Evolutionary conservation across 2,888 invertebrate genomes (phyloP), one percentile per base, ranked within the genome.

Genomic region (Epirrita christyi): DNA sequence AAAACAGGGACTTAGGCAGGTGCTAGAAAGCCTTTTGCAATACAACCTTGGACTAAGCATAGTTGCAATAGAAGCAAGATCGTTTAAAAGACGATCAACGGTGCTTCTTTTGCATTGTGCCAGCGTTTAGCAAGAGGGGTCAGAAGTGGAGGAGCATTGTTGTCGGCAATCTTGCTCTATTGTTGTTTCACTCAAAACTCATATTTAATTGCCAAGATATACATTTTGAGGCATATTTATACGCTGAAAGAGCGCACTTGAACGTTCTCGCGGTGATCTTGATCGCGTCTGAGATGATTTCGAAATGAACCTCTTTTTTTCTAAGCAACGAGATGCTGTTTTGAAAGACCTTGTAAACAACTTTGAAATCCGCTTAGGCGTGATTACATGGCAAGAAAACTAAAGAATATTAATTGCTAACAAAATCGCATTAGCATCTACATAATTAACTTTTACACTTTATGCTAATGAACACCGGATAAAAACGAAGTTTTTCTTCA

Each of bases 51-150:
- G 86, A 85, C 79, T 64, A 21, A 21, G 42, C 40, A 11, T 42
- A 13, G 80, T 84, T 85, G 83, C 86, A 81, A 79, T 84, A 83
- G 76, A 77, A 77, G 82, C 82, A 78, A 86, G 84, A 90, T 84
- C 89, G 77, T 86, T 90, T 90, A 90, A 90, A 90, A 89, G 86
- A 86, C 89, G 87, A 91, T 91, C 88, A 89, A 78, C 80, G 70
- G 76, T 71, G 80, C 85, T 85, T 83, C 85, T 89, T 83, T 72
- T 44, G 78, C 78, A 86, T 85, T 88, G 84, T 87, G 83, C 75
- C 68, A 72, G 74, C 72, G 80, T 88, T 87, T 85, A 81, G 86
- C 82, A 87, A 89, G 78, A 74, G 76, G 81, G 84, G 83, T 87
- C 86, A 83, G 73, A 76, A 73, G 67, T 75, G 63, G 63, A 67